phyloP scores from a whole-genome alignment of 2,888 invertebrate species.

The Melanchra persicariae region DNA sequence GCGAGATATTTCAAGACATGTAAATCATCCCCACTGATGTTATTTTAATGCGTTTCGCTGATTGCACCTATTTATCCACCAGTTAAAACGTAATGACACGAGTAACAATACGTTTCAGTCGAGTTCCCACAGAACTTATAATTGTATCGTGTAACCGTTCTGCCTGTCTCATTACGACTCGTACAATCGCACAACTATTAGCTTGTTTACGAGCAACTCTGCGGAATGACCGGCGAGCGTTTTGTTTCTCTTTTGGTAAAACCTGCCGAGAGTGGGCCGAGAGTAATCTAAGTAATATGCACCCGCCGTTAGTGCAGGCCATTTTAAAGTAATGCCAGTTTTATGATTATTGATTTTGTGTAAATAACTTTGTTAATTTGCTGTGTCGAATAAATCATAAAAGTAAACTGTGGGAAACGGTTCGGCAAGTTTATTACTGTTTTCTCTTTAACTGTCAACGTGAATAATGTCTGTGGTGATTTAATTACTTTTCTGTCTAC shows the following conservation, averaged over 20 bases:
- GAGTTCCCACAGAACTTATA: slow-evolving; percentile 32
- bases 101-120: slow-evolving; percentile 18
- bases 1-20: slow-evolving; percentile 2
- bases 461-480: slow-evolving; percentile 5
- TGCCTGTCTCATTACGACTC: slow-evolving; percentile 36
- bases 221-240: slow-evolving; percentile 21
- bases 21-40: slow-evolving; percentile 8
- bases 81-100: slow-evolving; percentile 30
- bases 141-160: slow-evolving; percentile 33
- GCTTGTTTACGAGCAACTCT: slow-evolving; percentile 29
- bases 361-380: slow-evolving; percentile 21
- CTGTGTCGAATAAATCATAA: neutral
- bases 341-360: slow-evolving; percentile 42
- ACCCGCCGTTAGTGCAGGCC: neutral
- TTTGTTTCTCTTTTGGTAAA: slow-evolving; percentile 47
- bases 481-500: neutral
- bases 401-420: slow-evolving; percentile 15
- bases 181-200: slow-evolving; percentile 39
- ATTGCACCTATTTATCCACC: slow-evolving; percentile 19
- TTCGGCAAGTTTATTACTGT: neutral
- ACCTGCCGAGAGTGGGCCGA: slow-evolving; percentile 2
- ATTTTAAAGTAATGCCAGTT: slow-evolving; percentile 31
- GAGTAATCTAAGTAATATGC: slow-evolving; percentile 30
- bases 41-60: slow-evolving; percentile 23
- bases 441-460: slow-evolving; percentile 12